Conservation (phyloP, 2,113 vertebrate genomes). For the Myxocyprinus asiaticus region DNA sequence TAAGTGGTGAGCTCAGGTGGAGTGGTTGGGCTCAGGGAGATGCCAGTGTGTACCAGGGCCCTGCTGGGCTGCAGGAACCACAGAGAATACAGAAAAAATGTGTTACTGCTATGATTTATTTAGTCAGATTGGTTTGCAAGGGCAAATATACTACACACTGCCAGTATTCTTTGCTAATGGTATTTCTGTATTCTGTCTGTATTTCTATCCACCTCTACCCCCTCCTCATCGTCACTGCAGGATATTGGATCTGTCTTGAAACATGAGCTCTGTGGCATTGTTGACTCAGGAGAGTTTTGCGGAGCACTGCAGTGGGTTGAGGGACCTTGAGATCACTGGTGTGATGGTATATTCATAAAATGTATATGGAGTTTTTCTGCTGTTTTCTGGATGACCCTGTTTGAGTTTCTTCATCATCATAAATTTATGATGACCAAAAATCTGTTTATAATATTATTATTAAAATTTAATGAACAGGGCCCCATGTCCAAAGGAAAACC, state of each 20-base stretch:
- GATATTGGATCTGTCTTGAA: conserved; percentile 79
- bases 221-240: conserved; percentile 50
- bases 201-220: neutral
- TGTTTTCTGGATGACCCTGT: neutral
- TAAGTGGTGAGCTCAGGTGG: conserved; percentile 36
- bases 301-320: conserved; percentile 76
- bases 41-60: conserved; percentile 26
- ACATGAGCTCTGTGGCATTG: conserved; percentile 82
- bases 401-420: too few species aligned
- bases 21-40: conserved; percentile 20
- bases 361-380: neutral
- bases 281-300: conserved; percentile 82
- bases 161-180: neutral
- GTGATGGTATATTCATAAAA: neutral
- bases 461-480: too few species aligned
- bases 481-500: too few species aligned
- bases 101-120: too few species aligned
- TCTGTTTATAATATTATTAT: too few species aligned
- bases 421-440: too few species aligned
- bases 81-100: conserved; percentile 33
- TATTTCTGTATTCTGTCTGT: neutral
- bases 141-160: too few species aligned
- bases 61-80: conserved; percentile 37
- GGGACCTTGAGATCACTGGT: conserved; percentile 76
- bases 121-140: too few species aligned